Conservation (phyloP, 2,797 vertebrate genomes). For the Acipenser transmontanus region DNA sequence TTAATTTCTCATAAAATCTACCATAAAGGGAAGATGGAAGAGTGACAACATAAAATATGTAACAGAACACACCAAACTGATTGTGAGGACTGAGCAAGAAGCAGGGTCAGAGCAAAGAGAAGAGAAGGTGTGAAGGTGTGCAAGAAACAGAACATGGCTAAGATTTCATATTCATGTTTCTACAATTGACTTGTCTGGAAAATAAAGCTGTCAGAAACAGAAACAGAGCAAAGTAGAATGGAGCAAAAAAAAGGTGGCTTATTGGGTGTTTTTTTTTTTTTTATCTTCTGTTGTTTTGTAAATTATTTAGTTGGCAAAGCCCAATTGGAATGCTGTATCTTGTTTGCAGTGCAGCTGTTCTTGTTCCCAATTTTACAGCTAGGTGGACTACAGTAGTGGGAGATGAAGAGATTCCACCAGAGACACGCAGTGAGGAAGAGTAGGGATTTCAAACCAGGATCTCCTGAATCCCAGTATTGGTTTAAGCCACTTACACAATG, state of each 20-base stretch:
- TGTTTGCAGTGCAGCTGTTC: constrained; percentile 48
- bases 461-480: constrained; percentile 26
- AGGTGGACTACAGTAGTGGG: constrained; percentile 41
- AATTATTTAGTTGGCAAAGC: constrained; percentile 36
- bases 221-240: constrained; percentile 13
- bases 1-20: constrained; percentile 12
- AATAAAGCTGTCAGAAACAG: constrained; percentile 21
- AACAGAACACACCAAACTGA: constrained; percentile 11
- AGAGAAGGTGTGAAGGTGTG: constrained; percentile 16
- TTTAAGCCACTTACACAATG: constrained; percentile 38
- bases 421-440: constrained; percentile 21
- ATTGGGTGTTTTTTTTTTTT: constrained; percentile 17
- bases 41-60: too few species aligned
- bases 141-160: constrained; percentile 17
- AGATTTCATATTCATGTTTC: constrained; percentile 14
- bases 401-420: constrained; percentile 30
- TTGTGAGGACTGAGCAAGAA: constrained; percentile 12
- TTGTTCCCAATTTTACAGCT: constrained; percentile 59
- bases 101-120: constrained; percentile 21
- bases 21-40: constrained; percentile 3
- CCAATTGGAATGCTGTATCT: constrained; percentile 47
- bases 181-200: not conserved
- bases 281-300: constrained; percentile 42
- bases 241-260: constrained; percentile 1
- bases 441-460: constrained; percentile 23